These are phyloP conservation scores for Nerophis ophidion DNA, from an alignment of 2,113 vertebrate species.

Conservation along the genomic window DNA sequence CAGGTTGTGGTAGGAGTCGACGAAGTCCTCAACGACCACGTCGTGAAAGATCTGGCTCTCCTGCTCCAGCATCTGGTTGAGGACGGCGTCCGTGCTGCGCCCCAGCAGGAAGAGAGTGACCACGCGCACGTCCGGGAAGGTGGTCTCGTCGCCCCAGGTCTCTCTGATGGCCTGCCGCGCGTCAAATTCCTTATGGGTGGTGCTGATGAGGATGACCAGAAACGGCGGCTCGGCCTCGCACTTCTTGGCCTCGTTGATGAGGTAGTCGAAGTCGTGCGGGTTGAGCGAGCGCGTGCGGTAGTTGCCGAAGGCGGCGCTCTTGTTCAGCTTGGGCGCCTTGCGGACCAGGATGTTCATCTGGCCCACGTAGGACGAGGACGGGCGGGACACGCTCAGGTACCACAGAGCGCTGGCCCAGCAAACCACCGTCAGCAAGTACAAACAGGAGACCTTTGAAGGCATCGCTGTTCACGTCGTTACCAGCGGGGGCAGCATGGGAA, in stretches of 20 bases:
- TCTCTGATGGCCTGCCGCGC: conserved; percentile 97
- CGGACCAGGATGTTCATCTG: conserved; percentile 77
- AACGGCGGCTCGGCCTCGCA: conserved; percentile 85
- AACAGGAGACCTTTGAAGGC: conserved; percentile 96
- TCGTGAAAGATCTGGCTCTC: conserved; percentile 98
- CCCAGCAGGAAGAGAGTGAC: conserved; percentile 91
- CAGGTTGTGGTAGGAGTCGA: conserved; percentile 95
- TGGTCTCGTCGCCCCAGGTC: conserved; percentile 96
- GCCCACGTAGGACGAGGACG: conserved; percentile 83
- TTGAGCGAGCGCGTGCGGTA: conserved; percentile 94
- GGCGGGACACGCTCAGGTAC: conserved; percentile 91
- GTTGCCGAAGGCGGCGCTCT: conserved; percentile 86
- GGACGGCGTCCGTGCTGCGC: conserved; percentile 82
- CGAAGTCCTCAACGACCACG: conserved; percentile 94
- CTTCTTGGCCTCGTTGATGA: conserved; percentile 92
- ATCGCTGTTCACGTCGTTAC: conserved; percentile 73
- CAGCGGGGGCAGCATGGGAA: conserved; percentile 34
- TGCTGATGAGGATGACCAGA: conserved; percentile 95
- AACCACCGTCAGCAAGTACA: conserved; percentile 93
- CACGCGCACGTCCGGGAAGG: conserved; percentile 84
- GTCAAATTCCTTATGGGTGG: conserved; percentile 96
- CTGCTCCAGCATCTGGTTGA: conserved; percentile 98
- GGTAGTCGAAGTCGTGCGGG: conserved; percentile 89
- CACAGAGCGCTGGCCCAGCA: conserved; percentile 98
- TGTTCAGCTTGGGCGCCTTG: conserved; percentile 66